Percentiles rank a stretch among this genome's conserved stretches.
Evolutionary conservation across 2,797 vertebrate species (phyloP).

Genomic region (Hybognathus amarus): DNA sequence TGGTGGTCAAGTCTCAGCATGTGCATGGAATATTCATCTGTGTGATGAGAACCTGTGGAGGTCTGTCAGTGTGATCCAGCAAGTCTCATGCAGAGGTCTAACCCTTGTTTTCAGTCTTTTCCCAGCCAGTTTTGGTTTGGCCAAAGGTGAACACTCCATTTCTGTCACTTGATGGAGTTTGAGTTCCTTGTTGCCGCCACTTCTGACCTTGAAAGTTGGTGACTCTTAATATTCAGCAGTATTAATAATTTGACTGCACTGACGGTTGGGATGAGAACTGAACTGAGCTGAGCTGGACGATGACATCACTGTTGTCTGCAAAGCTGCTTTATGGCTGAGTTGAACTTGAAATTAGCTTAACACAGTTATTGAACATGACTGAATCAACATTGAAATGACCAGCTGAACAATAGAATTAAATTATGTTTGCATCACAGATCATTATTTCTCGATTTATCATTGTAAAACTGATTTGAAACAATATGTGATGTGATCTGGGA

Average conservation of each 20-base stretch:
- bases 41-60: conserved; percentile 2
- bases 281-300: neutral
- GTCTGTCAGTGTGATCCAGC: conserved; percentile 2
- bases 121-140: neutral
- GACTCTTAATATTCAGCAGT: neutral
- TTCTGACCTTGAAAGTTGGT: neutral
- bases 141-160: neutral
- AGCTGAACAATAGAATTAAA: neutral
- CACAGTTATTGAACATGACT: neutral
- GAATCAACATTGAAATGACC: neutral
- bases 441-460: neutral
- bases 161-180: neutral
- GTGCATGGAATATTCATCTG: neutral
- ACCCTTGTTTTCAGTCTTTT: neutral
- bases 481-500: no score
- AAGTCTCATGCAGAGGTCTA: neutral
- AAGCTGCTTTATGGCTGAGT: neutral
- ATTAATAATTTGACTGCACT: neutral
- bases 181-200: neutral
- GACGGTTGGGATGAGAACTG: neutral
- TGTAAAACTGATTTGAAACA: neutral
- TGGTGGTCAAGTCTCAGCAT: conserved; percentile 27
- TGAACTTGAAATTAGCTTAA: neutral
- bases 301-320: neutral
- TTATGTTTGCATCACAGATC: neutral